These are phyloP conservation scores for Alcis repandata DNA, from an alignment of 2,888 invertebrate species.

Conservation along the genomic window DNA sequence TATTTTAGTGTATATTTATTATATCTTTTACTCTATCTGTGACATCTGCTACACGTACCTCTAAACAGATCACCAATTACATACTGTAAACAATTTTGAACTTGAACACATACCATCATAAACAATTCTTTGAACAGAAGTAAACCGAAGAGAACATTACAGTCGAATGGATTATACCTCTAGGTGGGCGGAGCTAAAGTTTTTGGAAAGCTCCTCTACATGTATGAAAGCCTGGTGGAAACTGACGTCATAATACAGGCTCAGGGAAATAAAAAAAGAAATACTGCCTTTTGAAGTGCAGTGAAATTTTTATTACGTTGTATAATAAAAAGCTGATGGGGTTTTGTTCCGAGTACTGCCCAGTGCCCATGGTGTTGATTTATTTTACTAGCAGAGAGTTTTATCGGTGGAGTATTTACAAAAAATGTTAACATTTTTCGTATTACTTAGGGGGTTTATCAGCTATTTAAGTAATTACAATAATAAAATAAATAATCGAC, in stretches of 20 bases:
- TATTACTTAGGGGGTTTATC: too few species aligned
- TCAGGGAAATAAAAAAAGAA: constrained; percentile 28
- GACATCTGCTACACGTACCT: too few species aligned
- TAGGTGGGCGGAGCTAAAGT: not conserved
- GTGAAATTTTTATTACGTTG: constrained; percentile 5
- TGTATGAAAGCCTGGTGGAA: constrained; percentile 67
- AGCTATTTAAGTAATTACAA: too few species aligned
- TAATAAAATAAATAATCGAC: too few species aligned
- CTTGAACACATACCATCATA: not conserved
- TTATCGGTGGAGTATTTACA: too few species aligned
- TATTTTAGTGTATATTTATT: too few species aligned
- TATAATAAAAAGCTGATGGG: constrained; percentile 5
- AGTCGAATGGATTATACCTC: not conserved
- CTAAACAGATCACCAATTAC: too few species aligned
- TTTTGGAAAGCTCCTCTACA: constrained; percentile 43
- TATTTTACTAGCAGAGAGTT: too few species aligned
- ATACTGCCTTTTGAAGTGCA: constrained; percentile 17
- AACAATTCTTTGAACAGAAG: not conserved
- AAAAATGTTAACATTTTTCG: too few species aligned
- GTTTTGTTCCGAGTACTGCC: not conserved
- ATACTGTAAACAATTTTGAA: too few species aligned
- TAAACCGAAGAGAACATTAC: not conserved
- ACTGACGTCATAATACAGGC: constrained; percentile 71
- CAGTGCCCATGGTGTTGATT: not conserved
- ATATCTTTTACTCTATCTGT: too few species aligned